These are phyloP conservation scores for rat (Rattus norvegicus) DNA, from an alignment of 2,113 vertebrate species.

Conservation along the genomic window DNA sequence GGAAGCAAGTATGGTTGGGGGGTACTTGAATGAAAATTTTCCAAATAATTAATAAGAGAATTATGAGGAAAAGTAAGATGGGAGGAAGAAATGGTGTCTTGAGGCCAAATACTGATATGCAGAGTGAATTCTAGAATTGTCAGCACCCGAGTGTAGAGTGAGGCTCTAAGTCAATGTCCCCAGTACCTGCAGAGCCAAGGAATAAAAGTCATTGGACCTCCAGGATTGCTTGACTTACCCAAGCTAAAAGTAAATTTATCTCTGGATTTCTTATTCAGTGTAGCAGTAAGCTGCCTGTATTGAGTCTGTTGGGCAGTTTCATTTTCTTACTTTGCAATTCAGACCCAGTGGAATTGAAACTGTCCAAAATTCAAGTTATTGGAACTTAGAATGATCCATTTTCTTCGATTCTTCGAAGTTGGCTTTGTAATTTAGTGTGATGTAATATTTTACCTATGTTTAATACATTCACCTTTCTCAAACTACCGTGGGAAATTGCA, in stretches of 20 bases:
- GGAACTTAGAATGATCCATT: not conserved
- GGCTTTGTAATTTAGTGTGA: not conserved
- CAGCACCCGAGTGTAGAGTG: not conserved
- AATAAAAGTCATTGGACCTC: not conserved
- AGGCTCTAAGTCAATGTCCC: not conserved
- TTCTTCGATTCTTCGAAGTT: not conserved
- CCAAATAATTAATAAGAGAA: not conserved
- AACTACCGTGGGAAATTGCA: not conserved
- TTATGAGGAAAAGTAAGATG: not conserved
- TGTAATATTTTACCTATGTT: not conserved
- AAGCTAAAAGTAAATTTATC: not conserved
- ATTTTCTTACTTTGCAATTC: constrained; percentile 16
- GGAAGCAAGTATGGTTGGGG: not conserved
- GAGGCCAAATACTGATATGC: not conserved
- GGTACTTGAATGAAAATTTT: not conserved
- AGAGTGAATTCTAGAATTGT: not conserved
- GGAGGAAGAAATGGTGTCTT: not conserved
- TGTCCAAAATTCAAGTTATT: not conserved
- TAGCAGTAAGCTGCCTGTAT: not conserved
- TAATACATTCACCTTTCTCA: not conserved
- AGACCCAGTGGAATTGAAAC: not conserved
- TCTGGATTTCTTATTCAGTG: not conserved
- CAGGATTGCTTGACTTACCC: not conserved
- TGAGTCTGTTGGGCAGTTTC: not conserved
- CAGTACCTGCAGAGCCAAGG: not conserved